A percentile compares a stretch with the other conserved stretches of the same genome.
Conservation (phyloP, 2,797 vertebrate species). For the Acanthurus tractus region DNA sequence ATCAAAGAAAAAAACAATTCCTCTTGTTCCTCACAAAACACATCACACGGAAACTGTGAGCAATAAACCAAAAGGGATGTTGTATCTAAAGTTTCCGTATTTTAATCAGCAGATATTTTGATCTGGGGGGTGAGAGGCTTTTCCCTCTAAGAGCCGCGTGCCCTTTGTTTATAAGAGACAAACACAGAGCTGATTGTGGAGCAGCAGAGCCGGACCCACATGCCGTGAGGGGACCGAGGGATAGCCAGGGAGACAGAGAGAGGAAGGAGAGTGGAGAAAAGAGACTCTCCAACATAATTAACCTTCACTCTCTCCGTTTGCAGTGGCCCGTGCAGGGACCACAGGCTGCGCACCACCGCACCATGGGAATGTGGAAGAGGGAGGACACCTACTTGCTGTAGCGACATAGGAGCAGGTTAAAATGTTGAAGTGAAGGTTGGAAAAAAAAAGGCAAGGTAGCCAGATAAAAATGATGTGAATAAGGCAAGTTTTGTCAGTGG, state of each 20-base stretch:
- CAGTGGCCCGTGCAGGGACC: constrained; percentile 88
- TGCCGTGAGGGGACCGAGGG: constrained; percentile 74
- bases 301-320: constrained; percentile 93
- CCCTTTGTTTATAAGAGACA: constrained; percentile 80
- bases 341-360: constrained; percentile 86
- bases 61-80: constrained; percentile 30
- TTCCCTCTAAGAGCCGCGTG: constrained; percentile 70
- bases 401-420: constrained; percentile 51
- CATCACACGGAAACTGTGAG: constrained; percentile 42
- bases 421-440: constrained; percentile 75
- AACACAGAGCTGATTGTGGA: constrained; percentile 88
- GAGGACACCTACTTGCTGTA: constrained; percentile 74
- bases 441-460: constrained; percentile 20
- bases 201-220: constrained; percentile 77
- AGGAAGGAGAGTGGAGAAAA: constrained; percentile 87
- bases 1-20: constrained; percentile 41
- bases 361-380: constrained; percentile 86
- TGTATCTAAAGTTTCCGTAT: constrained; percentile 30
- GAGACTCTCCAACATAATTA: constrained; percentile 96
- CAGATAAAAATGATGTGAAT: constrained; percentile 64
- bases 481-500: constrained; percentile 87
- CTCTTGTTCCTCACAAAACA: constrained; percentile 43
- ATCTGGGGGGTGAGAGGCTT: constrained; percentile 43
- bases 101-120: constrained; percentile 60
- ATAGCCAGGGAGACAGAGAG: constrained; percentile 61